Base-by-base conservation (phyloP, 2,888 invertebrate genomes). In the Acronicta alni region DNA sequence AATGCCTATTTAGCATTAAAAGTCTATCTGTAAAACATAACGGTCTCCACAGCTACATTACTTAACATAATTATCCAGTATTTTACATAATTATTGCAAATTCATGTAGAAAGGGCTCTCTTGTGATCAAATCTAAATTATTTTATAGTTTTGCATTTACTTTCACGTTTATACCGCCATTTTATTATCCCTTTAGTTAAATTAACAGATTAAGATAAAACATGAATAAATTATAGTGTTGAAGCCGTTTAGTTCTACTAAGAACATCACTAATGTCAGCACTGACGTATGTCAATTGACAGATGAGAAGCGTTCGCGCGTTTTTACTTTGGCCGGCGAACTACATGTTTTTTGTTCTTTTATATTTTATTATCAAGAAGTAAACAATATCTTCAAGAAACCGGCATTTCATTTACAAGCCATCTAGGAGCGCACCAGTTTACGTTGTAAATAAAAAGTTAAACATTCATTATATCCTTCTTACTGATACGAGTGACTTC, bases 51-150 rank as follows among this genome's bases (percentile, higher is more conserved):
- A 62, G 62, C 60, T 54, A 69, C 68, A 64, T 78, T 76, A 83
- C 73, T 77, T 75, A 75, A 68, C 74, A 73, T 77, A 78, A 75
- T 80, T 79, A 72, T 79, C 77, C 62, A 63, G 66, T 74, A 75
- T 73, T 86, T 86, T 81, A 80, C 86, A 87, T 88, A 85, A 87
- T 87, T 82, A 82, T 82, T 84, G 84, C 82, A 84, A 80, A 83
- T 85, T 83, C 80, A 83, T 85, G 83, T 81, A 81, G 81, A 85
- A 85, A 83, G 79, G 79, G 70, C 75, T 71, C 72, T 63, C 61
- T 67, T 75, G 74, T 75, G 76, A 80, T 83, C 80, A 71, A 80
- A 81, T 79, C 80, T 81, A 72, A 77, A 74, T 65, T 74, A 62
- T 75, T 68, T 69, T 76, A 79, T 72, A 73, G 75, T 72, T 73